A percentile compares a stretch with the other conserved stretches of the same genome.
phyloP scores from a whole-genome alignment of 2,113 vertebrate species.

The Lepus americanus region DNA sequence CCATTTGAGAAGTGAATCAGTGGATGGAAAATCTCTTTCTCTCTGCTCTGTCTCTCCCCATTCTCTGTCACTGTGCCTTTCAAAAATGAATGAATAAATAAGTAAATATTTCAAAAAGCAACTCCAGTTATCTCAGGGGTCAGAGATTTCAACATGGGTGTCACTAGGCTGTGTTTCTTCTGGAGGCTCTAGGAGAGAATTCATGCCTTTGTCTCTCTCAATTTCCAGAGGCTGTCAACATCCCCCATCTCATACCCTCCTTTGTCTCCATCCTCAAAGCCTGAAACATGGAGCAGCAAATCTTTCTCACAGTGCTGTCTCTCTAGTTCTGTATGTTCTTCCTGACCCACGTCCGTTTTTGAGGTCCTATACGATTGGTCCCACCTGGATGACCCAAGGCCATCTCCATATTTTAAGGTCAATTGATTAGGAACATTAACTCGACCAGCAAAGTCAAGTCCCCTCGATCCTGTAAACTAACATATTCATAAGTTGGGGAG shows the following conservation, averaged over 20 bases:
- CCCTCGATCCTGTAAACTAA: background rate
- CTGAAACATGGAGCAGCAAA: background rate
- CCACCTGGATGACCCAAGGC: background rate
- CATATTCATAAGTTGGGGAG: background rate
- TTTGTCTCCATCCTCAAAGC: background rate
- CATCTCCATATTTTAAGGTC: background rate
- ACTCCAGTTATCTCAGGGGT: too few species aligned
- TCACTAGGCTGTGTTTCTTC: background rate
- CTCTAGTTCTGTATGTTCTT: background rate
- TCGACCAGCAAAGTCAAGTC: background rate
- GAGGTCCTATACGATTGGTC: background rate
- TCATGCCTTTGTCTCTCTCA: background rate
- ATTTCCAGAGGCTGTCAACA: background rate
- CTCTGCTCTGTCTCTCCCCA: too few species aligned
- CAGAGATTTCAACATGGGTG: background rate
- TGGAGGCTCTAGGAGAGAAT: too few species aligned
- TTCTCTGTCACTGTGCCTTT: too few species aligned
- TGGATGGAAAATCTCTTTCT: too few species aligned
- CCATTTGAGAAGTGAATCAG: too few species aligned
- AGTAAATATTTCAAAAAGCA: too few species aligned
- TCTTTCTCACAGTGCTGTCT: background rate
- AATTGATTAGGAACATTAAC: background rate
- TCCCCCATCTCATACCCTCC: background rate
- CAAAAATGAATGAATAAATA: too few species aligned
- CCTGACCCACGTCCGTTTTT: background rate